Percentiles rank a stretch among this genome's conserved stretches.
Conservation (phyloP, 2,113 vertebrate species). For the Dipodomys ordii region DNA sequence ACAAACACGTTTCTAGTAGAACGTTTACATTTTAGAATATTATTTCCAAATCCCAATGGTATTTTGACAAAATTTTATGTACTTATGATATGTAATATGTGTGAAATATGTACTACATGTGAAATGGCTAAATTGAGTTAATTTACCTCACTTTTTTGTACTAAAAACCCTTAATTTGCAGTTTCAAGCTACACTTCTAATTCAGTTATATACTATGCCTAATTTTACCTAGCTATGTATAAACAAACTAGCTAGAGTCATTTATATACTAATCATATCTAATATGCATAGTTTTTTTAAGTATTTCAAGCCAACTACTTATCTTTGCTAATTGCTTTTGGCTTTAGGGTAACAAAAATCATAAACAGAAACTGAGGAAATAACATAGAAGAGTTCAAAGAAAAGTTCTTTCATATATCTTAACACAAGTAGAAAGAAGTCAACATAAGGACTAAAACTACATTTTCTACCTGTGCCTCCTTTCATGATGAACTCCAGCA, state of each 20-base stretch:
- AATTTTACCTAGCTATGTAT: background rate
- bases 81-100: background rate
- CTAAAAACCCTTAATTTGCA: background rate
- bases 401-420: background rate
- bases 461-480: background rate
- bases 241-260: background rate
- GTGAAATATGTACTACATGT: background rate
- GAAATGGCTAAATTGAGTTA: background rate
- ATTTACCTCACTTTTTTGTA: background rate
- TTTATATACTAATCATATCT: conserved; percentile 22
- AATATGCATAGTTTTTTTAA: background rate
- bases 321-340: background rate
- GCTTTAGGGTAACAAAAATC: conserved; percentile 32
- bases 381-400: too few relatives aligned
- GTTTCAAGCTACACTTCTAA: background rate
- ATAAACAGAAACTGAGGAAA: background rate
- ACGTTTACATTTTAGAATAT: background rate
- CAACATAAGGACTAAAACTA: background rate
- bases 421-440: background rate
- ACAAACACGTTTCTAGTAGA: background rate
- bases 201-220: background rate
- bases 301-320: background rate
- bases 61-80: background rate
- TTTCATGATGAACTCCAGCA: background rate
- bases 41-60: background rate